Percentiles rank a stretch among this genome's conserved stretches.
Evolutionary conservation across 2,797 vertebrate species (phyloP).

Genomic region (Botia almorhae): DNA sequence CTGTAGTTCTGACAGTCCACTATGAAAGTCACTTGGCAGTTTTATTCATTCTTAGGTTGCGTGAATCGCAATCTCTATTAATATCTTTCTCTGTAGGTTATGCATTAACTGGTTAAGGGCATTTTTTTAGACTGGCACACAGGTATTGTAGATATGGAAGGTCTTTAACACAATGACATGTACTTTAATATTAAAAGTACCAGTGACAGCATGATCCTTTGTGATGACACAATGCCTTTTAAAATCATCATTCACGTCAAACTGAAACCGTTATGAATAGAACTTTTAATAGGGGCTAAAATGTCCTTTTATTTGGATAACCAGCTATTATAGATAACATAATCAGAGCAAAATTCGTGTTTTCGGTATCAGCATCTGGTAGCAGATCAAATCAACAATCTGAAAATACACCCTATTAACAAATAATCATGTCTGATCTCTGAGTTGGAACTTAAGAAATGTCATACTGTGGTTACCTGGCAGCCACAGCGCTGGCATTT

Average conservation of each 20-base stretch:
- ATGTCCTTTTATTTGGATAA: not conserved
- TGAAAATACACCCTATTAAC: not conserved
- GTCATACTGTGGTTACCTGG: slow-evolving; percentile 8
- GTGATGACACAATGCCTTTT: not conserved
- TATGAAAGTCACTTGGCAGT: too few relatives aligned
- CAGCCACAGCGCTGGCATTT: not conserved
- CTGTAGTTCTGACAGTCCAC: too few relatives aligned
- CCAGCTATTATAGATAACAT: not conserved
- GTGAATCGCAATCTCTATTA: too few relatives aligned
- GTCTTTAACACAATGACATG: not conserved
- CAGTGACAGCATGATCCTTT: not conserved
- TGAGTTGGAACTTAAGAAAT: slow-evolving; percentile 3
- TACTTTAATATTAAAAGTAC: not conserved
- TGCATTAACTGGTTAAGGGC: too few relatives aligned
- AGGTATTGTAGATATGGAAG: too few relatives aligned
- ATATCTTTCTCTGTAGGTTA: too few relatives aligned
- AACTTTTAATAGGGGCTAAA: not conserved
- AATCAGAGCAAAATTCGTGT: not conserved
- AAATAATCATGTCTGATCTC: not conserved
- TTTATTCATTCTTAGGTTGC: too few relatives aligned
- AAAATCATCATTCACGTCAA: slow-evolving; percentile 17
- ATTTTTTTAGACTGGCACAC: not conserved
- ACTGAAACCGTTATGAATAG: not conserved
- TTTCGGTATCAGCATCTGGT: not conserved
- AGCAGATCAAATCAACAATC: not conserved